phyloP scores from a whole-genome alignment of 1,140 invertebrate genomes.

The Calliopsis andreniformis region DNA sequence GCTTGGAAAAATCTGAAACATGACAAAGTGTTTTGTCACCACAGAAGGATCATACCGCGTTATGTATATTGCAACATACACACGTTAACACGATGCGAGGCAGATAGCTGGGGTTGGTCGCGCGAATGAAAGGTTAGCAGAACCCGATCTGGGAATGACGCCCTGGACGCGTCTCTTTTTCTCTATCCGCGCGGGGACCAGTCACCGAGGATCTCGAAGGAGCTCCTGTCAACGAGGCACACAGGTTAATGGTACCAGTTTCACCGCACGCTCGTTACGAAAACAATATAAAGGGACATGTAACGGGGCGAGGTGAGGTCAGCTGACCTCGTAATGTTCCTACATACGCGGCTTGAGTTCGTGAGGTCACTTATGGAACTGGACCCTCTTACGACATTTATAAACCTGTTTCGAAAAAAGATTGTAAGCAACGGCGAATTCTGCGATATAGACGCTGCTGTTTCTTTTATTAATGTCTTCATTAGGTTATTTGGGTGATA shows the following conservation, averaged over 20 bases:
- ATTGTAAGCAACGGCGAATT: neutral
- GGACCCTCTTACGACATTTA: slow-evolving; percentile 63
- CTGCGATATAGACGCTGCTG: too few relatives aligned
- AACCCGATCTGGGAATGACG: slow-evolving; percentile 5
- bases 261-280: slow-evolving; percentile 71
- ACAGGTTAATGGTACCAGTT: slow-evolving; percentile 74
- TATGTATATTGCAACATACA: neutral
- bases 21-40: neutral
- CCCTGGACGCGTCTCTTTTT: neutral
- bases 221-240: slow-evolving; percentile 23
- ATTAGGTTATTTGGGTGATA: too few relatives aligned
- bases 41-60: neutral
- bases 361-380: slow-evolving; percentile 70
- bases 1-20: too few relatives aligned
- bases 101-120: neutral
- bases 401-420: slow-evolving; percentile 61
- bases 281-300: slow-evolving; percentile 68
- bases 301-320: slow-evolving; percentile 66
- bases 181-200: slow-evolving; percentile 23
- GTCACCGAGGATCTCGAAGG: slow-evolving; percentile 21
- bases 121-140: neutral
- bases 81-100: slow-evolving; percentile 1
- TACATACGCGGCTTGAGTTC: slow-evolving; percentile 61
- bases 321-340: slow-evolving; percentile 51
- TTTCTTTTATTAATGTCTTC: too few relatives aligned